Base-by-base conservation (phyloP, 2,888 invertebrate genomes). In the Polyommatus iphigenia region DNA sequence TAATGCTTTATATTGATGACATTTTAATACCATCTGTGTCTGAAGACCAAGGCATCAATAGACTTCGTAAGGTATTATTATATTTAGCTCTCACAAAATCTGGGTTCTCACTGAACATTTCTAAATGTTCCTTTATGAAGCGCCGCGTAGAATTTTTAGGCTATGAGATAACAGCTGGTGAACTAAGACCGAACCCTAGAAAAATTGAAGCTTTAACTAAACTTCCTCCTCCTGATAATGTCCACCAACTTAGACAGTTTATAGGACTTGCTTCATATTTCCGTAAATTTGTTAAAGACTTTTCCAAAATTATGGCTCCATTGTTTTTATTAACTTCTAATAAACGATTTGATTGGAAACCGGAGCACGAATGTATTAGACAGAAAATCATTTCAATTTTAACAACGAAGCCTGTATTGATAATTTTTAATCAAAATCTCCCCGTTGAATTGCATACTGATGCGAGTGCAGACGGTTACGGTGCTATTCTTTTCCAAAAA, bases 51-150 rank as follows among this genome's bases (percentile, higher is more conserved):
- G 50, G 50, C 50, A 78, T 80, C 13, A 20, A 72, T 46, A 54
- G 76, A 15, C 50, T 81, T 13, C 15, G 20, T 24, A 77, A 77
- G 4, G 78, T 71, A 2, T 50, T 50, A 15, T 50, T n/a, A n/a
- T n/a, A n/a, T n/a, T n/a, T 50, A 79, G 79, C 0, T 81, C 76
- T 76, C 78, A 81, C 59, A 79, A 80, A 62, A 73, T 80, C 18
- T 36, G 29, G 0, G 59, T 79, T 84, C 77, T 82, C 82, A 0
- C 29, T 84, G 0, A 84, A 84, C 36, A 6, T 83, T 0, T 76
- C 77, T 8, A 84, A 84, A 72, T 84, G 83, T 41, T 77, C 81
- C 0, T 83, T 84, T 75, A 67, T 83, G 0, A 83, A 80, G 57
- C 71, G 18, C 0, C 8, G 46, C 0, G 79, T 84, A 0, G 79